Evolutionary conservation across 2,888 invertebrate genomes (phyloP), one percentile per base, ranked within the genome.

Genomic region (Leptinotarsa peninsularis): DNA sequence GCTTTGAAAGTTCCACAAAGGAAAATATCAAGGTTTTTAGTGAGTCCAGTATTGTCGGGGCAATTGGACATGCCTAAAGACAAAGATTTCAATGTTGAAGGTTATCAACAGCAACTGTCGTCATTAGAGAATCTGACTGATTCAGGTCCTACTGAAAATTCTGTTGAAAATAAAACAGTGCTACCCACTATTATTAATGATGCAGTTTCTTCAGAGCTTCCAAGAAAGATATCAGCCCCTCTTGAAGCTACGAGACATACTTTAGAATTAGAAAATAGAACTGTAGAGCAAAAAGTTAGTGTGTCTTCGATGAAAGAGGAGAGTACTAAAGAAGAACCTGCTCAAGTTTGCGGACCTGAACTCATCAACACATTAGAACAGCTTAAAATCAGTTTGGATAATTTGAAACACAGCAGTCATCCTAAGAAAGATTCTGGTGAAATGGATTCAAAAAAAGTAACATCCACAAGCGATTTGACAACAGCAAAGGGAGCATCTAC

Each of bases 11-110:
- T 89, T 21, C 88, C 90, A 13, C 91, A 92, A 81, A 89, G 95
- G 76, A 95, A 95, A 87, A 94, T 95, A 82, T 95, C 95, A 49
- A 90, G 95, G 74, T 95, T 95, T 88, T 91, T 95, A 86, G 95
- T 95, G 81, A 95, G 95, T 87, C 95, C 95, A 27, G 95, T 95
- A 2, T 90, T 93, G 50, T 93, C 93, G 84, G 88, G 88, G 10
- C 91, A 89, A 80, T 86, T 90, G 72, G 87, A 87, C 75, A 76
- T 89, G 70, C 88, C 89, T 1, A 87, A 87, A 79, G 87, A 87
- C 73, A 87, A 86, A 79, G 86, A 87, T 76, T 86, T 82, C 74
- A 84, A 83, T 56, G 15, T 49, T 13, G 80, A 80, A 15, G n/a
- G 23, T 49, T 10, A 70, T 7, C 73, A 75, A 18, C 76, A 76